phyloP scores from a whole-genome alignment of 2,113 vertebrate genomes.

The Tachysurus fulvidraco region DNA sequence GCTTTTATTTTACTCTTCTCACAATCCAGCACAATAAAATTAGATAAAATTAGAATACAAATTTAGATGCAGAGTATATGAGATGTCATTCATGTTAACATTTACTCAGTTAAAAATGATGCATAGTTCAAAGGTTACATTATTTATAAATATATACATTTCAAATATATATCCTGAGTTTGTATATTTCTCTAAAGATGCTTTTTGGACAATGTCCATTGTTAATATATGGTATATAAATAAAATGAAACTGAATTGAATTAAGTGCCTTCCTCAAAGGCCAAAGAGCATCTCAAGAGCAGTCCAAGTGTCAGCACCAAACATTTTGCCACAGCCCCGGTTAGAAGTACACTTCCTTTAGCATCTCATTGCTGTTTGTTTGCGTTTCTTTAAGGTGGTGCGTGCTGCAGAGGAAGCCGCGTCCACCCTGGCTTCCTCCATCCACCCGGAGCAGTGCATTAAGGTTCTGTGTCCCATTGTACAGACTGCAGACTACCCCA shows the following conservation, averaged over 20 bases:
- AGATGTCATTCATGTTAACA: background rate
- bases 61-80: background rate
- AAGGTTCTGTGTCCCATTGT: slow-evolving; percentile 97
- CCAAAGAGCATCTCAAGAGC: background rate
- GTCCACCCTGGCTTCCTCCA: slow-evolving; percentile 85
- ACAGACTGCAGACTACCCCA: slow-evolving; percentile 95
- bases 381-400: slow-evolving; percentile 77
- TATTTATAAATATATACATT: too few relatives aligned
- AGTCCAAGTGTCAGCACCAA: background rate
- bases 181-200: too few relatives aligned
- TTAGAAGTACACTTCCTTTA: background rate
- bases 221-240: too few relatives aligned
- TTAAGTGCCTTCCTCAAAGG: too few relatives aligned
- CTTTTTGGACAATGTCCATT: too few relatives aligned
- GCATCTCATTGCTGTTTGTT: background rate
- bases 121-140: background rate
- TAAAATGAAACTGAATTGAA: too few relatives aligned
- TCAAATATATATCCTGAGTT: too few relatives aligned
- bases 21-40: background rate
- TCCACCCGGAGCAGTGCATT: slow-evolving; percentile 93
- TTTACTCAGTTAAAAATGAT: background rate
- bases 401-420: slow-evolving; percentile 93
- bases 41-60: background rate
- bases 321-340: background rate
- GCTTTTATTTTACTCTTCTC: background rate